Percentiles rank a stretch among this genome's conserved stretches.
These are phyloP conservation scores for Brachionus rubens DNA, from an alignment of 1,140 invertebrate genomes.

Conservation along the genomic window DNA sequence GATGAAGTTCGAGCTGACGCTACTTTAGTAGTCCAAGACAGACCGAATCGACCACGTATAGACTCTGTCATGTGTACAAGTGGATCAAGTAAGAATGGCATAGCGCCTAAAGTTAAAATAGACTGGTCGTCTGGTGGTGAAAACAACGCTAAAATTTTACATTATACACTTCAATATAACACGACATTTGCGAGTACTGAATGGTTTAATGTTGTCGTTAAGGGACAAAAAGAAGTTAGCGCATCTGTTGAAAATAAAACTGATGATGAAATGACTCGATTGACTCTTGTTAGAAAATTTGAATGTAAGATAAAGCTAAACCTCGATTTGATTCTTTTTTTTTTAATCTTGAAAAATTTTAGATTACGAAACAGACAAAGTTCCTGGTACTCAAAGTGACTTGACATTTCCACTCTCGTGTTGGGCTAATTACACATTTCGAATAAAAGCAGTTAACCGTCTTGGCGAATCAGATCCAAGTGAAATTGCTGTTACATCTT, in stretches of 20 bases:
- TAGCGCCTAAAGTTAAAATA: conserved; percentile 25
- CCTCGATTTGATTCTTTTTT: neutral
- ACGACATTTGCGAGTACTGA: conserved; percentile 40
- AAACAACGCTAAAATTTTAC: conserved; percentile 45
- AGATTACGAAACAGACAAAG: conserved; percentile 38
- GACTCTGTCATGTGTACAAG: conserved; percentile 27
- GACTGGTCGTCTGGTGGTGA: conserved; percentile 43
- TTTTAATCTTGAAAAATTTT: neutral
- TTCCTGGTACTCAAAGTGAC: conserved; percentile 39
- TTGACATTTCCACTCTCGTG: conserved; percentile 31
- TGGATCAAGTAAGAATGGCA: conserved; percentile 30
- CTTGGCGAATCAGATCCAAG: conserved; percentile 43
- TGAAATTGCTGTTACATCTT: neutral
- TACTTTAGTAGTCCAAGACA: conserved; percentile 45
- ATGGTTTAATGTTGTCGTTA: conserved; percentile 38
- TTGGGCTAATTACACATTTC: conserved; percentile 47
- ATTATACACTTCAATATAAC: conserved; percentile 44
- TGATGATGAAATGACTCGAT: conserved; percentile 32
- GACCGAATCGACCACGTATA: conserved; percentile 40
- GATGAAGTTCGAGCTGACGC: conserved; percentile 24
- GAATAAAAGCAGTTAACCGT: conserved; percentile 36
- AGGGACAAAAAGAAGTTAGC: conserved; percentile 26
- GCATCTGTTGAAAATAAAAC: conserved; percentile 33
- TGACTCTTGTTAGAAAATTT: conserved; percentile 38
- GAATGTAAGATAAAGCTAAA: conserved; percentile 20